phyloP scores from a whole-genome alignment of 2,888 invertebrate species.

The Operophtera brumata region DNA sequence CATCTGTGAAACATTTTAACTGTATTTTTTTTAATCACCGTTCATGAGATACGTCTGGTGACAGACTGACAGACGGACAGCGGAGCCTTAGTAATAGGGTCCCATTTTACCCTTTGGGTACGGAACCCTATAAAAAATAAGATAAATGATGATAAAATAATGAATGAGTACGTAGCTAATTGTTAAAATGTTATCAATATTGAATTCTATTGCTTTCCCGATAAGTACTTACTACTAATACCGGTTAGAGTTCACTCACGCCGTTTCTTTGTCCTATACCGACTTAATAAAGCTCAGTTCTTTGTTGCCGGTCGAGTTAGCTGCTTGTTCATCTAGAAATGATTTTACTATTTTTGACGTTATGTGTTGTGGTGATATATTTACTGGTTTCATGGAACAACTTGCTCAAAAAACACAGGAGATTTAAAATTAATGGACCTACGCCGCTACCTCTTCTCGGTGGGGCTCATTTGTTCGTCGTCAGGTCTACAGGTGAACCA shows the following conservation, averaged over 20 bases:
- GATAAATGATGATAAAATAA: no score
- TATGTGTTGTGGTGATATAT: slow-evolving; percentile 31
- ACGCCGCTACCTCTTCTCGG: slow-evolving; percentile 70
- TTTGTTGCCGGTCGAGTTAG: slow-evolving; percentile 5
- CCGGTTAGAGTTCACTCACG: not conserved
- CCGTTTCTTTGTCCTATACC: not conserved
- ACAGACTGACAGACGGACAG: no score
- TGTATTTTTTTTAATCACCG: no score
- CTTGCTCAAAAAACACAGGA: slow-evolving; percentile 40
- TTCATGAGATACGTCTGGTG: no score
- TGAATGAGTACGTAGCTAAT: no score
- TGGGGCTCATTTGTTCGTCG: slow-evolving; percentile 70
- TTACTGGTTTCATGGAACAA: slow-evolving; percentile 47
- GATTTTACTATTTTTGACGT: slow-evolving; percentile 38
- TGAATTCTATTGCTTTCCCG: no score
- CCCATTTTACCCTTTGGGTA: no score
- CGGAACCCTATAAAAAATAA: no score
- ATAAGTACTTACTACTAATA: not conserved
- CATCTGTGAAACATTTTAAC: no score
- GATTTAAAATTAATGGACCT: slow-evolving; percentile 54
- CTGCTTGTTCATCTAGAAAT: slow-evolving; percentile 29
- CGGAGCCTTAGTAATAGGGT: no score
- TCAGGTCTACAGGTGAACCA: slow-evolving; percentile 59
- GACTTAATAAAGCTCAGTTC: not conserved
- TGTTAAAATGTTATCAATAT: no score